Conservation (phyloP, 2,797 vertebrate species). For the Eptatretus atami region DNA sequence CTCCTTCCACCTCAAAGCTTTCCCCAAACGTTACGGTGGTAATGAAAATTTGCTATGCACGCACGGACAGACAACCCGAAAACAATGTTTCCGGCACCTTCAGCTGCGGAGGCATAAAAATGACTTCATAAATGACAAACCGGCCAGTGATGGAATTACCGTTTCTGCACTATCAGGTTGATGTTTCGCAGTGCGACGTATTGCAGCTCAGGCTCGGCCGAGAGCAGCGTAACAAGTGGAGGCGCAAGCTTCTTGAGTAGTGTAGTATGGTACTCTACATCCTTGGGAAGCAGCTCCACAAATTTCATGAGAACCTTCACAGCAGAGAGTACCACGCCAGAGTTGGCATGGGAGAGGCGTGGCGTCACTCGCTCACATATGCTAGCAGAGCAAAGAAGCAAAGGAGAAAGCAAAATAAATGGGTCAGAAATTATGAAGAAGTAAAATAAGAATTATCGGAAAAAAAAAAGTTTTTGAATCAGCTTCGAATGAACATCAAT, state of each 20-base stretch:
- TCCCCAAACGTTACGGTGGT: too few species aligned
- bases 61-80: too few species aligned
- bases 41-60: too few species aligned
- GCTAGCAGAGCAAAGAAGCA: constrained; percentile 16
- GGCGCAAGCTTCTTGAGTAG: constrained; percentile 85
- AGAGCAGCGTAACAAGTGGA: constrained; percentile 67
- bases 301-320: constrained; percentile 98
- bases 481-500: too few species aligned
- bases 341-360: constrained; percentile 82
- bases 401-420: not conserved
- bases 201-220: constrained; percentile 85
- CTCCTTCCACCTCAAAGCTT: too few species aligned
- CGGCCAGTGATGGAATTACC: constrained; percentile 18
- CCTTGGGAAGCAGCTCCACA: constrained; percentile 70
- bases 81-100: too few species aligned
- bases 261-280: constrained; percentile 85
- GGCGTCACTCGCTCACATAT: constrained; percentile 92
- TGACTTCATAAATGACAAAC: too few species aligned
- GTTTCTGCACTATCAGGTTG: constrained; percentile 93
- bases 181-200: constrained; percentile 95
- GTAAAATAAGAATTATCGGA: too few species aligned
- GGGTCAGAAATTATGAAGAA: too few species aligned
- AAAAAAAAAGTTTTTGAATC: too few species aligned
- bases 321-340: constrained; percentile 75
- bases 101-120: too few species aligned